Percentiles rank a stretch among this genome's conserved stretches.
phyloP scores from a whole-genome alignment of 2,797 vertebrate species.

The Martes flavigula region DNA sequence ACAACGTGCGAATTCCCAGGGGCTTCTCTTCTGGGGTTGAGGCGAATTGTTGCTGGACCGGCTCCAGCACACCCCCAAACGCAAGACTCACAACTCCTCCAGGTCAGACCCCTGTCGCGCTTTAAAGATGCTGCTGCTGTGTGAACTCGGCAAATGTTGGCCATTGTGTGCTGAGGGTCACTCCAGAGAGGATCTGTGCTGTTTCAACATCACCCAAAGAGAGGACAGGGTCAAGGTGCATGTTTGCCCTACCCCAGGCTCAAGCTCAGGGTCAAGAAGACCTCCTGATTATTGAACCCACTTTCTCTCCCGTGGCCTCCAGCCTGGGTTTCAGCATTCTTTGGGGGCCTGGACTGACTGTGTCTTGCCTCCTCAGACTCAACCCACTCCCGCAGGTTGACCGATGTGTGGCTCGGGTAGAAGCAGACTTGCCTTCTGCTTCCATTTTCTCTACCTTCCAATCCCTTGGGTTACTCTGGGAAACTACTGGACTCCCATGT shows the following conservation, averaged over 20 bases:
- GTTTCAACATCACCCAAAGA: background rate
- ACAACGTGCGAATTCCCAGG: background rate
- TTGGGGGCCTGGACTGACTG: background rate
- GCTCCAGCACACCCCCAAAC: background rate
- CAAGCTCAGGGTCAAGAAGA: background rate
- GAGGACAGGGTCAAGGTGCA: background rate
- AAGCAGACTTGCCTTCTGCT: background rate
- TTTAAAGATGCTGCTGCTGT: background rate
- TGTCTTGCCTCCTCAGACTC: background rate
- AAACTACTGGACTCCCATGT: background rate
- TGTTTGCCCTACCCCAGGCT: background rate
- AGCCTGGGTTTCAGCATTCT: background rate
- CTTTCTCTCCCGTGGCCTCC: background rate
- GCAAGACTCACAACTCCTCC: background rate
- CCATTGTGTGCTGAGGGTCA: background rate
- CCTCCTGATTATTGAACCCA: background rate
- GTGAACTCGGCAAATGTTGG: background rate
- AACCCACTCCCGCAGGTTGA: background rate
- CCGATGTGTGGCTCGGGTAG: background rate
- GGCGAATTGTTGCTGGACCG: background rate
- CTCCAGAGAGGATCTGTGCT: background rate
- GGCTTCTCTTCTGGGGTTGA: background rate
- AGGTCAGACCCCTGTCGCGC: background rate
- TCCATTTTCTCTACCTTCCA: background rate
- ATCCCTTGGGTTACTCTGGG: background rate